phyloP scores from a whole-genome alignment of 1,140 invertebrate genomes.

The Diachasmimorpha longicaudata region DNA sequence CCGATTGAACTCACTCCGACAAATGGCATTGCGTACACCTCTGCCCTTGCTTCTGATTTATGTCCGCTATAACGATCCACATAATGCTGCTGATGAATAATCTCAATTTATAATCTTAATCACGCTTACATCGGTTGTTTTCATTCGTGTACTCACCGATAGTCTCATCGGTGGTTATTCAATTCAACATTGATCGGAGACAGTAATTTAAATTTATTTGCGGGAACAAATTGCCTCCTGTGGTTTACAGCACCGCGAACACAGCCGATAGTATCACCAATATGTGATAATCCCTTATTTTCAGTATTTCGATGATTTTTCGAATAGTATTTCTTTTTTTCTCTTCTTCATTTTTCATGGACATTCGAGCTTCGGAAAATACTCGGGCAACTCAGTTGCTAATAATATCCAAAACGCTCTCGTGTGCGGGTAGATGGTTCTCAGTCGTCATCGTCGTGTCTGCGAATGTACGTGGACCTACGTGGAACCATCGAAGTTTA shows the following conservation, averaged over 20 bases:
- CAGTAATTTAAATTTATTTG: too few species aligned
- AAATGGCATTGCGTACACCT: background rate
- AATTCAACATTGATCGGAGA: background rate
- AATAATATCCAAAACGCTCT: conserved; percentile 14
- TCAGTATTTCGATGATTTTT: background rate
- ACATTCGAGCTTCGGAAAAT: conserved; percentile 14
- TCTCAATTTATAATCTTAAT: background rate
- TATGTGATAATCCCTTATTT: background rate
- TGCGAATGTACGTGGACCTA: conserved; percentile 17
- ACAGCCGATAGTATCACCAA: background rate
- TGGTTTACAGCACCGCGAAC: background rate
- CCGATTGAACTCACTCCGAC: background rate
- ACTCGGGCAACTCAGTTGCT: conserved; percentile 5
- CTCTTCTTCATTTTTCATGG: background rate
- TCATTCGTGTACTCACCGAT: background rate
- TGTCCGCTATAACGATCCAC: background rate
- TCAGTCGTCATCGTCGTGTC: conserved; percentile 23
- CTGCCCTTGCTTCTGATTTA: background rate
- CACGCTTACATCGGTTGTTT: background rate
- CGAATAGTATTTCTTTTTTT: background rate
- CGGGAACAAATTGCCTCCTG: too few species aligned
- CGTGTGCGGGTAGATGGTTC: background rate
- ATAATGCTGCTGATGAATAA: background rate
- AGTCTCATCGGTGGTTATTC: background rate
- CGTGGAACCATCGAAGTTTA: background rate